Evolutionary conservation across 2,113 vertebrate genomes (phyloP).

Genomic region (Petroica traversi): DNA sequence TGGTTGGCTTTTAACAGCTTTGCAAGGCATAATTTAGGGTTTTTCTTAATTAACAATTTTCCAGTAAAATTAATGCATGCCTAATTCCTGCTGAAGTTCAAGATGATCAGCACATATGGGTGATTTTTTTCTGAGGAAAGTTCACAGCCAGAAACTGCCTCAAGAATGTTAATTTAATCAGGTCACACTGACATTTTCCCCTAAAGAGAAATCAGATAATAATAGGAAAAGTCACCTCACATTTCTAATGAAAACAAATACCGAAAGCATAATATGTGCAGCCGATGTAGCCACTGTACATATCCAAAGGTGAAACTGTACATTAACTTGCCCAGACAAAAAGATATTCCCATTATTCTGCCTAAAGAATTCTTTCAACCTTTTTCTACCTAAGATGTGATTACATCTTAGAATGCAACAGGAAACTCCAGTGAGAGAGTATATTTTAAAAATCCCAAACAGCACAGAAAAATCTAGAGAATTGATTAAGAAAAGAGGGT

Average conservation of each 20-base stretch:
- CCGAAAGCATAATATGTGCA: neutral
- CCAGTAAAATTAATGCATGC: neutral
- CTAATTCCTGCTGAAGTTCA: neutral
- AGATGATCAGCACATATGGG: neutral
- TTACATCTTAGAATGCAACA: neutral
- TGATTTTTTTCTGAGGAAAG: constrained; percentile 1
- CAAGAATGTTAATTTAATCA: constrained; percentile 46
- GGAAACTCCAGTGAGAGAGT: neutral
- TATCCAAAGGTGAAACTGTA: neutral
- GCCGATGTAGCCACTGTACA: neutral
- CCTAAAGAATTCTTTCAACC: neutral
- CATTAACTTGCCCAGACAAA: neutral
- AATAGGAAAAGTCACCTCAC: neutral
- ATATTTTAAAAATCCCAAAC: neutral
- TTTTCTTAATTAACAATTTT: neutral
- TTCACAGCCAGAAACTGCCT: constrained; percentile 16
- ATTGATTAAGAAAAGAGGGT: neutral
- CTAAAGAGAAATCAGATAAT: neutral
- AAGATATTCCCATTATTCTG: neutral
- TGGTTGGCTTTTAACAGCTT: neutral
- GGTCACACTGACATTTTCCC: constrained; percentile 25
- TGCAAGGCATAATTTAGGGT: neutral
- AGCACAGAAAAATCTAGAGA: neutral
- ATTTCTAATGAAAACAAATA: neutral
- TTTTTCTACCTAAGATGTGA: neutral